Percentiles rank a stretch among this genome's conserved stretches.
Conservation (phyloP, 2,888 invertebrate genomes). For the Metellina segmentata region DNA sequence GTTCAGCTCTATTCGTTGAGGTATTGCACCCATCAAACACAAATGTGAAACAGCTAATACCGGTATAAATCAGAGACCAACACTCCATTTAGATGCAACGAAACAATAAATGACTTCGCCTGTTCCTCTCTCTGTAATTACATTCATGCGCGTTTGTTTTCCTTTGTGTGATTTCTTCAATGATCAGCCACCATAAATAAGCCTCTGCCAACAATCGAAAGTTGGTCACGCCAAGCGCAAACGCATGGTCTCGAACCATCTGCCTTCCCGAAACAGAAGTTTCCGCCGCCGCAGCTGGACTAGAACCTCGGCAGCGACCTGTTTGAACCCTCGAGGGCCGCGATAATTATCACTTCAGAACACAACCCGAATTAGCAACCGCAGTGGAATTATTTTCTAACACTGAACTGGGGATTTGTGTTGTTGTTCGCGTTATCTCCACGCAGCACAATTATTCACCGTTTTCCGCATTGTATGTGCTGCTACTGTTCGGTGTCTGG, state of each 20-base stretch:
- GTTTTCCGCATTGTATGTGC: constrained; percentile 29
- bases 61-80: background rate
- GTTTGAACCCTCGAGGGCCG: constrained; percentile 14
- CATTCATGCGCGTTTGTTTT: background rate
- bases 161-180: background rate
- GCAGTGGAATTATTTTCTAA: background rate
- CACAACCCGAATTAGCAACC: background rate
- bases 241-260: background rate
- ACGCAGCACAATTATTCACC: constrained; percentile 47
- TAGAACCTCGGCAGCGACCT: background rate
- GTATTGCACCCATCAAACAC: too few species aligned
- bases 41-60: background rate
- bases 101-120: background rate
- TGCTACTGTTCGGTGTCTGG: constrained; percentile 22
- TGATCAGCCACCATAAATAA: background rate
- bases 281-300: constrained; percentile 29
- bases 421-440: background rate
- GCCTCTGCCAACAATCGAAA: background rate
- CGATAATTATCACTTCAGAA: constrained; percentile 32
- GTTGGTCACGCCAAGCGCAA: background rate
- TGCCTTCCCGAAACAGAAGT: background rate
- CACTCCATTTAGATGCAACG: background rate
- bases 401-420: constrained; percentile 22
- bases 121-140: background rate
- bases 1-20: too few species aligned